Conservation (phyloP, 2,888 invertebrate species). For the Drosophila peninsularis region DNA sequence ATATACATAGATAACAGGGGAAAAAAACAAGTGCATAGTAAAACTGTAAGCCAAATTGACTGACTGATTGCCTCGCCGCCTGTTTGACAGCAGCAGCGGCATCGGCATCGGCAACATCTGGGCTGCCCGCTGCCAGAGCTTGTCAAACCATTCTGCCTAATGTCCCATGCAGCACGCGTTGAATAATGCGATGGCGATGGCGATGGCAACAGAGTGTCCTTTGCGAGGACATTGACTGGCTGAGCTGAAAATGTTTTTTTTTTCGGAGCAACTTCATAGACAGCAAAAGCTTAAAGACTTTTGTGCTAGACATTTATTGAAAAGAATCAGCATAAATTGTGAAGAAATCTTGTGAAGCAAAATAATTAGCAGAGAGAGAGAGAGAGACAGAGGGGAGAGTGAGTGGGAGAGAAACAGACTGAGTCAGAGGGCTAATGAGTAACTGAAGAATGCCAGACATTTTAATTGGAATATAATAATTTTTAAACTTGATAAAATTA, state of each 20-base stretch:
- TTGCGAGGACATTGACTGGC: constrained; percentile 11
- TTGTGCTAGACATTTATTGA: constrained; percentile 1
- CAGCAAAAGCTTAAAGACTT: constrained; percentile 2
- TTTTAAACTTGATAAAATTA: no score
- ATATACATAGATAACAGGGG: constrained; percentile 7
- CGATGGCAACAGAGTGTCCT: constrained; percentile 24
- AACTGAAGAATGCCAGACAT: no score
- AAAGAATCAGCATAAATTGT: neutral
- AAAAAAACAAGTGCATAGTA: constrained; percentile 51
- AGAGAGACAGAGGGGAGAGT: no score
- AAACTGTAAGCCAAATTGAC: constrained; percentile 72
- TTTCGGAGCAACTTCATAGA: constrained; percentile 3
- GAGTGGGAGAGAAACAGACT: no score
- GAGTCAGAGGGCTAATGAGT: neutral
- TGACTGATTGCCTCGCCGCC: constrained; percentile 63
- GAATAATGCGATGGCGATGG: constrained; percentile 52
- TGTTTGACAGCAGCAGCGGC: constrained; percentile 49
- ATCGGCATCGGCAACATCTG: constrained; percentile 46
- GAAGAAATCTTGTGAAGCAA: neutral
- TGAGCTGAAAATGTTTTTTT: constrained; percentile 10
- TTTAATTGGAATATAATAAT: no score
- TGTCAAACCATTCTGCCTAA: constrained; percentile 32
- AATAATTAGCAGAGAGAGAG: neutral
- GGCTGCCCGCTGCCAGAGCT: constrained; percentile 14
- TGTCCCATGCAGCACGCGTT: constrained; percentile 44